phyloP scores from a whole-genome alignment of 2,888 invertebrate species.

The Chymomyza fuscimana region DNA sequence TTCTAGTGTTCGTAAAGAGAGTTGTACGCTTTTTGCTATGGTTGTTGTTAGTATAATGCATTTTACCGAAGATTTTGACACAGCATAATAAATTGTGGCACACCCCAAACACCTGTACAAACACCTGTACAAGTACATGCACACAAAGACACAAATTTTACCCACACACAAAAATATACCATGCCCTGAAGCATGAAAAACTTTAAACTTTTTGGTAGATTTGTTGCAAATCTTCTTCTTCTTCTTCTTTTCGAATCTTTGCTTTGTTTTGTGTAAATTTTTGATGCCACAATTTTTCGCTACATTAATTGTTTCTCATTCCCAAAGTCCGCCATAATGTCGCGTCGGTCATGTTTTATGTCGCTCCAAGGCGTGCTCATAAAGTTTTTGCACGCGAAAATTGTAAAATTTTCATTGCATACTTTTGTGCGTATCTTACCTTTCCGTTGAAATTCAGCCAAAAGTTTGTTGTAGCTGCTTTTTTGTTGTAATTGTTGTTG shows the following conservation, averaged over 20 bases:
- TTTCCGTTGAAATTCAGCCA: not conserved
- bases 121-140: conserved; percentile 28
- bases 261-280: not conserved
- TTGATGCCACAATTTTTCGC: conserved; percentile 54
- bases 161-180: not conserved
- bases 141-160: not conserved
- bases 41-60: conserved; percentile 38
- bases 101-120: conserved; percentile 49
- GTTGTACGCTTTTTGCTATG: conserved; percentile 16
- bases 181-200: conserved; percentile 42
- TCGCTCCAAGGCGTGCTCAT: conserved; percentile 58
- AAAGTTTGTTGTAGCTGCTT: not conserved
- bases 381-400: conserved; percentile 63
- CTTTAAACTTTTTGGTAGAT: conserved; percentile 49
- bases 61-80: conserved; percentile 64
- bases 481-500: not conserved
- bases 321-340: conserved; percentile 33
- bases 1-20: not conserved
- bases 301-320: conserved; percentile 65
- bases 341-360: conserved; percentile 45
- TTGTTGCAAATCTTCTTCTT: conserved; percentile 2
- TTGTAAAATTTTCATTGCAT: conserved; percentile 67
- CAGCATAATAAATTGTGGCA: conserved; percentile 61
- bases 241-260: not conserved
- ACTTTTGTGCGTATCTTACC: conserved; percentile 49